Base-by-base conservation (phyloP, 2,888 invertebrate species). In the Acleris holmiana region DNA sequence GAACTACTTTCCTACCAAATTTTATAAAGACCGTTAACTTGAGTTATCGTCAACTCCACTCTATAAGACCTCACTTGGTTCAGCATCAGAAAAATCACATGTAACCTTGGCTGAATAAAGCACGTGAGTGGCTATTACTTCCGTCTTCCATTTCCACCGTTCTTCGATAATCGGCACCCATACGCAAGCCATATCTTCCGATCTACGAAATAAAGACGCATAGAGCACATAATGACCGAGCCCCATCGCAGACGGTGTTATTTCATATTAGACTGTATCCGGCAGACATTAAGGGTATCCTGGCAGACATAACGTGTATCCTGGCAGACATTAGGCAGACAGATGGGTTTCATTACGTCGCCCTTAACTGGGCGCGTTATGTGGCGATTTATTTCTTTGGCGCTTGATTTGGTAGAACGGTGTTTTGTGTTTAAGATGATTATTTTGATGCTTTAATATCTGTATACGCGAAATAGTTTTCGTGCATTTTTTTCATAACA, bases 211-310 rank as follows among this genome's bases (percentile, higher is more conserved):
- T 68, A 66, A 68, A 68, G 68, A 68, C 61, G 41, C 67, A 68
- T 63, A 48, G 63, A 60, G 49, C 53, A 53, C 56, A 64, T 67
- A 68, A 68, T 67, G 61, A 67, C 67, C 64, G 35, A 41, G 48
- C 59, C 58, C 18, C 61, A 60, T 13, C 49, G 55, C 51, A 48
- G 58, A 40, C 64, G 53, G 49, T 55, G 61, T 65, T 67, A 68
- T 64, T 67, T 68, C 68, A 68, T 68, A 68, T 68, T 68, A 68
- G 53, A 54, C 61, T 56, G 61, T 66, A 68, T 68, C 67, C 65
- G 54, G 46, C 46, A 54, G 61, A 61, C 61, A 60, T 60, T 46
- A 60, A 46, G 46, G 29, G 60, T 60, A 60, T 61, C 61, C 61
- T 47, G 47, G 35, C 35, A 35, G 35, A 35, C 35, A 35, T 35